Base-by-base conservation (phyloP, 2,113 vertebrate genomes). In the Malurus melanocephalus region DNA sequence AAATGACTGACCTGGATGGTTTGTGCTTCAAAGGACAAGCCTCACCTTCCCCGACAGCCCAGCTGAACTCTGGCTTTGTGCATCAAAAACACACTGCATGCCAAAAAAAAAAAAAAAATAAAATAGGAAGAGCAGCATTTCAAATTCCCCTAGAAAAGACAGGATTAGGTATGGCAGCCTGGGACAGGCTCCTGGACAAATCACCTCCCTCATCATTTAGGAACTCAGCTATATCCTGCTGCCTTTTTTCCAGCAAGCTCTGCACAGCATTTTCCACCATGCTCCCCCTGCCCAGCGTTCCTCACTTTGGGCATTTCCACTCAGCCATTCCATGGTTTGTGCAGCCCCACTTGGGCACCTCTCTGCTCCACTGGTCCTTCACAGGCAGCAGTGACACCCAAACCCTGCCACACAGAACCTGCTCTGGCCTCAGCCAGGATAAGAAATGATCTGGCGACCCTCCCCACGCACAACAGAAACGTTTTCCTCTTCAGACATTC, bases 11-110 rank as follows among this genome's bases (percentile, higher is more conserved):
- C 60, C 40, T 7, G n/a, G 21, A 21, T 51, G 68, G 52, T 90
- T 94, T 96, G 95, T 95, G 86, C 93, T 94, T 92, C 85, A 79
- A 91, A 91, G 93, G 85, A 76, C 89, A 85, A 94, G 91, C 80
- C 80, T 55, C 42, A 27, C 42, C 83, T 43, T 46, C 51, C 80
- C 78, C 27, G 1, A 59, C 30, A 65, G 35, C 67, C 80, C 88
- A 83, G 89, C 85, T 11, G 56, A 80, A 55, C 73, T 69, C 87
- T 68, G 86, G 42, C 43, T 77, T 83, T 72, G 87, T 68, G 85
- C 72, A 73, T 62, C 32, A 72, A 76, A 88, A 84, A 69, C 84
- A 91, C 83, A 72, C 66, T 53, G 80, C 75, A 92, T 43, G 75
- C 84, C 75, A 48, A 69, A 46, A n/a, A 24, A 33, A 45, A 51